phyloP scores from a whole-genome alignment of 2,113 vertebrate species.

The Polyodon spathula region DNA sequence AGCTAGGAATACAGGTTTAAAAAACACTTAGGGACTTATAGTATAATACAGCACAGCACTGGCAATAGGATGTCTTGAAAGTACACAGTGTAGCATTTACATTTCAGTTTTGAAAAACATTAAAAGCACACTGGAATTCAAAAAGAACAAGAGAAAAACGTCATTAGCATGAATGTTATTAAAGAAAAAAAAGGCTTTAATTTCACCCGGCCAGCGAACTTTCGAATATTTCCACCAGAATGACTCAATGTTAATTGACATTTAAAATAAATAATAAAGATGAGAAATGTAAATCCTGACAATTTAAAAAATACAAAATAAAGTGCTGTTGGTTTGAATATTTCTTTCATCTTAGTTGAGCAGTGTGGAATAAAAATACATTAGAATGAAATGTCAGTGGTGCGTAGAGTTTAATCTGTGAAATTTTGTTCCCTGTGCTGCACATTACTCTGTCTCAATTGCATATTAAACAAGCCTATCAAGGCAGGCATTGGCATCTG shows the following conservation, averaged over 20 bases:
- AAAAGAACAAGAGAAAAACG: too few species aligned
- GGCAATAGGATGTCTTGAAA: too few species aligned
- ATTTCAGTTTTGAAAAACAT: too few species aligned
- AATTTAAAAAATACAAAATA: constrained; percentile 61
- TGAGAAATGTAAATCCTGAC: constrained; percentile 71
- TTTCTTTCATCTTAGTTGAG: constrained; percentile 74
- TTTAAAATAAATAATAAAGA: constrained; percentile 64
- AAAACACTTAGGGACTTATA: too few species aligned
- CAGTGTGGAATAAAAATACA: constrained; percentile 71
- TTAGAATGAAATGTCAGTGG: constrained; percentile 82
- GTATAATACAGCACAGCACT: too few species aligned
- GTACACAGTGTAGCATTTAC: too few species aligned
- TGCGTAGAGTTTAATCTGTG: constrained; percentile 85
- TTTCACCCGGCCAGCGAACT: constrained; percentile 31
- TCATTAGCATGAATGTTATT: constrained; percentile 28
- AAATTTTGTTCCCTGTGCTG: constrained; percentile 77
- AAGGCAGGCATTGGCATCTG: constrained; percentile 92
- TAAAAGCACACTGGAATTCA: too few species aligned
- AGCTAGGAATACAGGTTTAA: too few species aligned
- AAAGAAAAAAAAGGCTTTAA: constrained; percentile 23
- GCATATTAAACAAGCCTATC: constrained; percentile 95
- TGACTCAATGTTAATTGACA: constrained; percentile 80
- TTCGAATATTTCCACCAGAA: constrained; percentile 30
- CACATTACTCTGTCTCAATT: constrained; percentile 85
- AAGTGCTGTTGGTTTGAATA: constrained; percentile 53